phyloP scores from a whole-genome alignment of 2,113 vertebrate genomes.

The Pelecanus crispus region DNA sequence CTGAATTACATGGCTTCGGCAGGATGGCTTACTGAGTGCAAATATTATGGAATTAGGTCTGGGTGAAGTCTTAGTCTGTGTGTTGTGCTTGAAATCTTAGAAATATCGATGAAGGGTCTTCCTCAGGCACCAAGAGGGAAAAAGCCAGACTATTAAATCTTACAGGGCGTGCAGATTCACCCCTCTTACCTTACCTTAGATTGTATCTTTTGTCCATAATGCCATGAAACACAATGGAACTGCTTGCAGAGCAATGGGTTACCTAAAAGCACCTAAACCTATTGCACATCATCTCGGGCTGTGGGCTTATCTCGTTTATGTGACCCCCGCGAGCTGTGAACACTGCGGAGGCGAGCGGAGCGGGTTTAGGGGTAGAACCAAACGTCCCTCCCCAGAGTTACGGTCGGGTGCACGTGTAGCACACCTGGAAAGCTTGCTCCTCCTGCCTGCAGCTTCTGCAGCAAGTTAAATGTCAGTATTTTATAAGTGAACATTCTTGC shows the following conservation, averaged over 20 bases:
- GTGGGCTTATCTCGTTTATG: background rate
- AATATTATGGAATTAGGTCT: rapidly evolving
- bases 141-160: background rate
- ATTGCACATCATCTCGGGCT: background rate
- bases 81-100: background rate
- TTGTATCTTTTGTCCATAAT: background rate
- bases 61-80: background rate
- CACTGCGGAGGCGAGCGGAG: rapidly evolving
- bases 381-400: background rate
- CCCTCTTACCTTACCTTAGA: background rate
- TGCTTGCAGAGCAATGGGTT: background rate
- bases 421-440: background rate
- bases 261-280: background rate
- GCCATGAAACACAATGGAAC: background rate
- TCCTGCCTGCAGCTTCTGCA: background rate
- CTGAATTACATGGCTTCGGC: background rate
- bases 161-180: background rate
- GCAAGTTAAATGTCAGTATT: conserved; percentile 1
- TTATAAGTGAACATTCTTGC: background rate
- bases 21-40: rapidly evolving
- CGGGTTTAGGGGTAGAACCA: background rate
- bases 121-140: background rate
- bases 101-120: background rate
- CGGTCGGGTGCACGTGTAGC: background rate
- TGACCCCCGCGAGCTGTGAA: background rate